phyloP scores from a whole-genome alignment of 2,797 vertebrate species.

The Characodon lateralis region DNA sequence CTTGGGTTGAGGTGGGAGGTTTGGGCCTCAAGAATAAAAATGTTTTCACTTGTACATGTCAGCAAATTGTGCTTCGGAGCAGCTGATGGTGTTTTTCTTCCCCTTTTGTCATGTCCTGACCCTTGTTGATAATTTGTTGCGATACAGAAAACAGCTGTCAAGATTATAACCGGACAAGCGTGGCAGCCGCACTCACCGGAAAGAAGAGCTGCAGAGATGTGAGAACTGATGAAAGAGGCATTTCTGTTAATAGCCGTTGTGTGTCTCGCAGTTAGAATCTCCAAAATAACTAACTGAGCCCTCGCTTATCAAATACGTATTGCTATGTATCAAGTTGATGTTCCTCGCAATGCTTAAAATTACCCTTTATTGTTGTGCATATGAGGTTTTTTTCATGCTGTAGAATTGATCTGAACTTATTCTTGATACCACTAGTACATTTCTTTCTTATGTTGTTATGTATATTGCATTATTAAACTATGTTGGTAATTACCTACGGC shows the following conservation, averaged over 20 bases:
- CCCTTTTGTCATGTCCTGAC: constrained; percentile 48
- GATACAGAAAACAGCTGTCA: constrained; percentile 31
- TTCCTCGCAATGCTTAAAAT: background rate
- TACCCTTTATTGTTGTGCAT: background rate
- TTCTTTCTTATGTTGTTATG: background rate
- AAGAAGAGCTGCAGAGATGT: constrained; percentile 11
- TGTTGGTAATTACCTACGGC: background rate
- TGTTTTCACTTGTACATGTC: constrained; percentile 83
- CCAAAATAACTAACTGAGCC: background rate
- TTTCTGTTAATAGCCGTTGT: background rate
- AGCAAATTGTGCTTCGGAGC: constrained; percentile 66
- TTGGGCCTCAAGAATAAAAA: constrained; percentile 71
- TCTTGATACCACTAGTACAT: background rate
- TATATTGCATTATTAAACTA: constrained; percentile 10
- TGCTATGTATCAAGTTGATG: background rate
- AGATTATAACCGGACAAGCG: constrained; percentile 21
- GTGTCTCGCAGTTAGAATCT: background rate
- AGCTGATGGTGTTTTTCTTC: constrained; percentile 59
- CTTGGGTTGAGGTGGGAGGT: constrained; percentile 56
- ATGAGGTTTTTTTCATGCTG: background rate
- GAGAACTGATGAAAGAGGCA: background rate
- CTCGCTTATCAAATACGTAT: background rate
- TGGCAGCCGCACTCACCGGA: background rate
- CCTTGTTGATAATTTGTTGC: constrained; percentile 33
- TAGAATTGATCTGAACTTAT: background rate